These are phyloP conservation scores for Cecropterus lyciades DNA, from an alignment of 1,140 invertebrate genomes.

Conservation along the genomic window DNA sequence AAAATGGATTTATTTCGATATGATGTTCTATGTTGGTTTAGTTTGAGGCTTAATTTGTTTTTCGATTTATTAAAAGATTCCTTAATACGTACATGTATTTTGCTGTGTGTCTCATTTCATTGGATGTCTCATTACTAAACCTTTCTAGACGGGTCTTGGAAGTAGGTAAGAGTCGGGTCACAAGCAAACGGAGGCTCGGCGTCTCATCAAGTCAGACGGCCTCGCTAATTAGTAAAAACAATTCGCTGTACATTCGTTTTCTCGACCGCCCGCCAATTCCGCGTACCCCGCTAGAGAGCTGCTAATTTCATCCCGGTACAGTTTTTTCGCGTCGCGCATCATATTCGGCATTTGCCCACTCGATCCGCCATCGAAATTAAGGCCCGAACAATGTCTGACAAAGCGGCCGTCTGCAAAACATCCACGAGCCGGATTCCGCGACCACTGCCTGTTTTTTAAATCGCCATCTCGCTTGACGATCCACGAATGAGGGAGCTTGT, in stretches of 20 bases:
- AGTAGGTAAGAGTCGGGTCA: slow-evolving; percentile 23
- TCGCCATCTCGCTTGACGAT: slow-evolving; percentile 67
- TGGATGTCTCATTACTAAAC: background rate
- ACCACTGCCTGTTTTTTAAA: slow-evolving; percentile 75
- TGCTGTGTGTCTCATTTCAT: too few relatives aligned
- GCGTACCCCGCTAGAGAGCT: slow-evolving; percentile 80
- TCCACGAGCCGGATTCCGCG: slow-evolving; percentile 74
- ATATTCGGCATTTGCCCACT: slow-evolving; percentile 82
- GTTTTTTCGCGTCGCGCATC: slow-evolving; percentile 81
- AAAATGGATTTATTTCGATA: too few relatives aligned
- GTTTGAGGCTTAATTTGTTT: too few relatives aligned
- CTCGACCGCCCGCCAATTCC: slow-evolving; percentile 81
- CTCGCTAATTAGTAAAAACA: slow-evolving; percentile 81
- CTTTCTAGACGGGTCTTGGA: background rate
- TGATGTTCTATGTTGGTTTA: too few relatives aligned
- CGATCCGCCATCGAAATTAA: slow-evolving; percentile 80
- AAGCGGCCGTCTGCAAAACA: slow-evolving; percentile 82
- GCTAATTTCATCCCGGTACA: slow-evolving; percentile 79
- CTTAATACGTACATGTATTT: too few relatives aligned
- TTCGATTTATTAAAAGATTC: too few relatives aligned
- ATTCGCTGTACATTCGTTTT: slow-evolving; percentile 76
- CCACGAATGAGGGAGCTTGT: slow-evolving; percentile 80
- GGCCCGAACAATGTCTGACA: slow-evolving; percentile 82
- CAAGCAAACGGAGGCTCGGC: slow-evolving; percentile 33
- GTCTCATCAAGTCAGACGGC: slow-evolving; percentile 71